Evolutionary conservation across 2,797 vertebrate species (phyloP).

Genomic region (Carapus acus): DNA sequence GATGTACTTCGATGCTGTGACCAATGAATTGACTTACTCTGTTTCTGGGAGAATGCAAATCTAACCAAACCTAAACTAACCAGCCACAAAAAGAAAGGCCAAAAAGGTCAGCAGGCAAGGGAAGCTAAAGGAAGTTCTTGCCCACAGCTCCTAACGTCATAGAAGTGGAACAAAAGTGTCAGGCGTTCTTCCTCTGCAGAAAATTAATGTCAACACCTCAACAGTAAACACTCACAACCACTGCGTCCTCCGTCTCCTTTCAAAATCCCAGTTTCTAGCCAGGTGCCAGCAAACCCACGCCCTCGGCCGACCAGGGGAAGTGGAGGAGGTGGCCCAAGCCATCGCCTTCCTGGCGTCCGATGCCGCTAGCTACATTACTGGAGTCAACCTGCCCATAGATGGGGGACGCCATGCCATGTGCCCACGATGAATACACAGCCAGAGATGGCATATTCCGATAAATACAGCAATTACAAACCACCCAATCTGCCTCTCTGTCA

Average conservation of each 20-base stretch:
- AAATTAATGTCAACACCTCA: too few species aligned
- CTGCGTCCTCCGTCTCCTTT: background rate
- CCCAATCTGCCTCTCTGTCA: background rate
- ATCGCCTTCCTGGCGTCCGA: slow-evolving; percentile 82
- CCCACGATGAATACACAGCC: slow-evolving; percentile 58
- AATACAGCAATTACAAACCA: slow-evolving; percentile 28
- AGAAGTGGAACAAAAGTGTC: too few species aligned
- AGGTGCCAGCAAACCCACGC: slow-evolving; percentile 75
- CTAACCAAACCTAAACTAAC: too few species aligned
- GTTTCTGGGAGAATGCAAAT: too few species aligned
- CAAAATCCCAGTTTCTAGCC: slow-evolving; percentile 67
- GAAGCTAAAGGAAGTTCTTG: too few species aligned
- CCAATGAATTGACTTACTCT: too few species aligned
- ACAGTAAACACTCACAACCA: background rate
- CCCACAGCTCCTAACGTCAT: too few species aligned
- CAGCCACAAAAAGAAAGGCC: too few species aligned
- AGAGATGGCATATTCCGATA: background rate
- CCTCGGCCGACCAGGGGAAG: slow-evolving; percentile 75
- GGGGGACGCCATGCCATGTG: slow-evolving; percentile 83
- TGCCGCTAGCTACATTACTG: slow-evolving; percentile 78
- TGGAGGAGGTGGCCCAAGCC: slow-evolving; percentile 77
- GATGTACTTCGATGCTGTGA: too few species aligned
- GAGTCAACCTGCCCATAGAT: slow-evolving; percentile 76
- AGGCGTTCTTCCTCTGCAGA: too few species aligned
- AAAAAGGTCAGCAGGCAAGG: too few species aligned